phyloP scores from a whole-genome alignment of 1,140 invertebrate genomes.

The Ridgeia piscesae region DNA sequence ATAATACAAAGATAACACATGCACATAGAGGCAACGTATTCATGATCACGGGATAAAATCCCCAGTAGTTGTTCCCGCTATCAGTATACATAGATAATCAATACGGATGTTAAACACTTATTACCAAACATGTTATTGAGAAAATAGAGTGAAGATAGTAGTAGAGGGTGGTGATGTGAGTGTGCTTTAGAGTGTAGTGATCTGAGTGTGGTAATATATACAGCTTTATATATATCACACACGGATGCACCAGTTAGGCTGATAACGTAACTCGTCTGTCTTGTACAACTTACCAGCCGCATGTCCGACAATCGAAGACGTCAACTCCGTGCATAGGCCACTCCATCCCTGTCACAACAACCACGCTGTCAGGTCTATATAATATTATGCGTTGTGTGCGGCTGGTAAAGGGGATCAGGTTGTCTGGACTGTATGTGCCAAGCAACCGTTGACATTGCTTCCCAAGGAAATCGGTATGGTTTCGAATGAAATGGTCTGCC shows the following conservation, averaged over 20 bases:
- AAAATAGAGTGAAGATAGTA: too few relatives aligned
- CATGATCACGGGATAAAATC: too few relatives aligned
- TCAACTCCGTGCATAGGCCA: slow-evolving; percentile 51
- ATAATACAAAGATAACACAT: not conserved
- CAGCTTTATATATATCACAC: too few relatives aligned
- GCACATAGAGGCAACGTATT: too few relatives aligned
- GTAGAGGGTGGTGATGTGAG: not conserved
- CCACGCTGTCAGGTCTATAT: not conserved
- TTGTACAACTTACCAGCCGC: slow-evolving; percentile 44
- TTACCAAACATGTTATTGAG: too few relatives aligned
- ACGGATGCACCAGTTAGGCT: too few relatives aligned
- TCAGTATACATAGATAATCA: too few relatives aligned
- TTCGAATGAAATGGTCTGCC: too few relatives aligned
- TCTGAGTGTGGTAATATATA: not conserved
- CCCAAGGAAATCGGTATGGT: too few relatives aligned
- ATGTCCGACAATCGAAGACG: slow-evolving; percentile 50
- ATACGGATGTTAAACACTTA: not conserved
- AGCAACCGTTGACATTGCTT: too few relatives aligned
- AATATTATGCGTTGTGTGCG: not conserved
- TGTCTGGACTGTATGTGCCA: too few relatives aligned
- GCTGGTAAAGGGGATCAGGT: not conserved
- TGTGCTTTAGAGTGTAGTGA: not conserved
- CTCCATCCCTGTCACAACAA: slow-evolving; percentile 41
- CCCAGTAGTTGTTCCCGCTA: too few relatives aligned
- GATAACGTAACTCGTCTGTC: not conserved